phyloP scores from a whole-genome alignment of 1,140 invertebrate species.

The Pseudomyrmex cubaensis region DNA sequence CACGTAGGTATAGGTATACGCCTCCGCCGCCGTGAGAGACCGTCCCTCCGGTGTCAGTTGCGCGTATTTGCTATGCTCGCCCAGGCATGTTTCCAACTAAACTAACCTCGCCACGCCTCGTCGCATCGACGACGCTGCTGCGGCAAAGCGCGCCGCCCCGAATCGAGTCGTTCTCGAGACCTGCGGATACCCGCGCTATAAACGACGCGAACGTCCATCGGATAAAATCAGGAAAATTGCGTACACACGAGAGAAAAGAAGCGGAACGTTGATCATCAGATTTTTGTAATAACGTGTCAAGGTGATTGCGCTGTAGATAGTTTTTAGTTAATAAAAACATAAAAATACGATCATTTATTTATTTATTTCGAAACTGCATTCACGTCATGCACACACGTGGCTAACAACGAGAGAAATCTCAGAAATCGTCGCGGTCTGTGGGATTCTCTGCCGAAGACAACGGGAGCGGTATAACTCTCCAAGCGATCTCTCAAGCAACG shows the following conservation, averaged over 20 bases:
- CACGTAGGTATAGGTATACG: conserved; percentile 74
- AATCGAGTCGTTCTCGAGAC: conserved; percentile 66
- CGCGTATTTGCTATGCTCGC: conserved; percentile 83
- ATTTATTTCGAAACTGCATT: too few species aligned
- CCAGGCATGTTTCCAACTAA: conserved; percentile 84
- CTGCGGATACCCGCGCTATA: conserved; percentile 53
- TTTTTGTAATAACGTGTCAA: too few species aligned
- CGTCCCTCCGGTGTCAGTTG: conserved; percentile 82
- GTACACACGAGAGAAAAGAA: background rate
- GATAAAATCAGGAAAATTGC: conserved; percentile 34
- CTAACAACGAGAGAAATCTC: conserved; percentile 31
- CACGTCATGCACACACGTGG: too few species aligned
- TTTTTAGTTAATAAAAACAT: too few species aligned
- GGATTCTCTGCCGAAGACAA: conserved; percentile 18
- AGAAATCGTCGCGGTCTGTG: conserved; percentile 4
- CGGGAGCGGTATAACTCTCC: background rate
- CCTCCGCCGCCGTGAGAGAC: conserved; percentile 73
- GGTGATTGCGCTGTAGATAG: too few species aligned
- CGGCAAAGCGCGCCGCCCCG: conserved; percentile 73
- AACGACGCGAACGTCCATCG: conserved; percentile 25
- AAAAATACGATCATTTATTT: too few species aligned
- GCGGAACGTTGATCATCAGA: background rate
- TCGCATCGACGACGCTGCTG: conserved; percentile 79
- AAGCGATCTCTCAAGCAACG: conserved; percentile 55
- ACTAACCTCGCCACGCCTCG: conserved; percentile 81